A percentile compares a stretch with the other conserved stretches of the same genome.
These are phyloP conservation scores for Leptoteleia sp. DNA, from an alignment of 1,140 invertebrate genomes.

Conservation along the genomic window DNA sequence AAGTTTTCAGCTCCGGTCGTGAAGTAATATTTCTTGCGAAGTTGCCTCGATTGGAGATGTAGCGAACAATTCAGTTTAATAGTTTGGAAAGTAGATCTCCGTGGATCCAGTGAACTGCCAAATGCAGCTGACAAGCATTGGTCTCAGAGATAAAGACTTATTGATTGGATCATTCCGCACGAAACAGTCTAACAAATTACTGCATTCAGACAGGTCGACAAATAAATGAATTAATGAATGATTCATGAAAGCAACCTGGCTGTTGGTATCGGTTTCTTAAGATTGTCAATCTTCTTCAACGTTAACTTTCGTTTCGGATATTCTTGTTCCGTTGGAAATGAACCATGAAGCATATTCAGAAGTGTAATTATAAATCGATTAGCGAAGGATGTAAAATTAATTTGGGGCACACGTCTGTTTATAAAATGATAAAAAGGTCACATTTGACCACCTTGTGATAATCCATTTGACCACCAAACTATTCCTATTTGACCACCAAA, in stretches of 20 bases:
- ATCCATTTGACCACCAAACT: no score
- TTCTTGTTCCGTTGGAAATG: no score
- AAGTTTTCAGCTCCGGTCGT: conserved; percentile 5
- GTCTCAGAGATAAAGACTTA: conserved; percentile 34
- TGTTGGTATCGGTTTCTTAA: no score
- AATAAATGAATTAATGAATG: conserved; percentile 10
- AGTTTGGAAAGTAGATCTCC: conserved; percentile 26
- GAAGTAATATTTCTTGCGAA: conserved; percentile 38
- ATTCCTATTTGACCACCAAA: no score
- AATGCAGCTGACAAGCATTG: conserved; percentile 29
- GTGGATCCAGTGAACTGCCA: conserved; percentile 20
- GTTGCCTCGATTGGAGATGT: conserved; percentile 24
- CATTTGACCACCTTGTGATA: no score
- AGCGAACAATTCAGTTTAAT: conserved; percentile 26
- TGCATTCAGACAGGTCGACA: conserved; percentile 2
- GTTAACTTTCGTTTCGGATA: no score
- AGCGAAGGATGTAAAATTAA: no score
- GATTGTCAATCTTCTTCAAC: no score
- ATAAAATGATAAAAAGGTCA: no score
- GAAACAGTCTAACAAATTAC: conserved; percentile 31
- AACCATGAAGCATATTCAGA: no score
- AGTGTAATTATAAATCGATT: no score
- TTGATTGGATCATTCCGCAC: conserved; percentile 38
- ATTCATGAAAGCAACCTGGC: not conserved
- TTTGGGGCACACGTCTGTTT: no score